Evolutionary conservation across 2,113 vertebrate species (phyloP), one percentile per base, ranked within the genome.

Genomic region (Clinocottus analis): DNA sequence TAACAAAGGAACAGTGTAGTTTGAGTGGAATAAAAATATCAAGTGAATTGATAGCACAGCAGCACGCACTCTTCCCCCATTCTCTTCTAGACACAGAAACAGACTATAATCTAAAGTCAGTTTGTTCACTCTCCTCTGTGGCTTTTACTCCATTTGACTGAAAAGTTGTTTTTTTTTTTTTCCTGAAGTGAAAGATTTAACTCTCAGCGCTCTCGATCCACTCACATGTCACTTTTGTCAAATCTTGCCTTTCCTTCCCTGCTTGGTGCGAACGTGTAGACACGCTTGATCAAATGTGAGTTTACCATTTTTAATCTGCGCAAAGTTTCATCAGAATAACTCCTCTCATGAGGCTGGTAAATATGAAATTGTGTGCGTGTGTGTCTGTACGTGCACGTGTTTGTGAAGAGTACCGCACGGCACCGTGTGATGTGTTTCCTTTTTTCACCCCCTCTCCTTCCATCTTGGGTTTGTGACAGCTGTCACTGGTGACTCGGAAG

Each of bases 281-380:
- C 87, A 65, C 64, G 88, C 87, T 91, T 91, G 91, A 93, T 93
- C 90, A 89, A 91, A 93, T 92, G 80, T 89, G 80, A 92, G 84
- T 92, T 93, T 89, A 92, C 86, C 80, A 87, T 89, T 89, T 91
- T 92, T 91, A 93, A 92, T 92, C 91, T 87, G 84, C 12, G 77
- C 82, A 93, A 91, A 91, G 89, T 92, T 92, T 92, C 87, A 90
- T 92, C 89, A 90, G 88, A 91, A 87, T 89, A 85, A 80, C 84
- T 84, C 84, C 84, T 91, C 90, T 89, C 85, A 62, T 9, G 86
- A 90, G 90, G 76, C 85, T 86, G 78, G 79, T 88, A 90, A 89
- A 92, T 93, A 84, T 86, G 53, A 90, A 85, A 76, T 33, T 77
- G 71, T 78, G 77, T 79, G 77, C 25, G 73, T 56, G 74, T 77